Evolutionary conservation across 2,888 invertebrate genomes (phyloP).

Genomic region (Diploptera punctata): DNA sequence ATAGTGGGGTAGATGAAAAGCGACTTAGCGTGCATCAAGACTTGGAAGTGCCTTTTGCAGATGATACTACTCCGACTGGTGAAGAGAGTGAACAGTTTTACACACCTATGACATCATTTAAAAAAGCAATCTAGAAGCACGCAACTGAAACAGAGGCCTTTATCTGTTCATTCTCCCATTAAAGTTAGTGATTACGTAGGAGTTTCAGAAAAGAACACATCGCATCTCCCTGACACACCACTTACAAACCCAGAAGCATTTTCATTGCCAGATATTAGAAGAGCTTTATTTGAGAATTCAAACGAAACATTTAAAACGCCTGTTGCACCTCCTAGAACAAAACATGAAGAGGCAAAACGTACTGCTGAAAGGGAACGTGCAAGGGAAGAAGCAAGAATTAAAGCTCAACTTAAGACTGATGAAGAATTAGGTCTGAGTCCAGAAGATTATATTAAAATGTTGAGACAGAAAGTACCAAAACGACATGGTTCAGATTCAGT

Average conservation of each 20-base stretch:
- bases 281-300: constrained; percentile 49
- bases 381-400: constrained; percentile 65
- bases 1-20: neutral
- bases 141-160: constrained; percentile 40
- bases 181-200: constrained; percentile 31
- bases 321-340: constrained; percentile 58
- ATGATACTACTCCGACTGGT: constrained; percentile 33
- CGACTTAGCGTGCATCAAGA: constrained; percentile 31
- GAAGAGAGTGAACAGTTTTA: constrained; percentile 40
- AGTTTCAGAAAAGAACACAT: constrained; percentile 10
- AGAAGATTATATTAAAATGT: constrained; percentile 66
- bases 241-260: constrained; percentile 54
- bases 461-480: constrained; percentile 57
- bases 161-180: constrained; percentile 44
- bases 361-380: constrained; percentile 66
- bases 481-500: constrained; percentile 2
- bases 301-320: constrained; percentile 59
- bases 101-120: constrained; percentile 43
- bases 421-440: constrained; percentile 76
- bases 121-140: constrained; percentile 26
- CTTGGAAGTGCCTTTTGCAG: constrained; percentile 42
- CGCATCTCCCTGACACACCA: constrained; percentile 45
- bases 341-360: constrained; percentile 57
- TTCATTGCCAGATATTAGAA: constrained; percentile 56
- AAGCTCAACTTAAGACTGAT: constrained; percentile 73